Percentiles rank a stretch among this genome's conserved stretches.
phyloP scores from a whole-genome alignment of 2,797 vertebrate genomes.

The Oreonectes daqikongensis region DNA sequence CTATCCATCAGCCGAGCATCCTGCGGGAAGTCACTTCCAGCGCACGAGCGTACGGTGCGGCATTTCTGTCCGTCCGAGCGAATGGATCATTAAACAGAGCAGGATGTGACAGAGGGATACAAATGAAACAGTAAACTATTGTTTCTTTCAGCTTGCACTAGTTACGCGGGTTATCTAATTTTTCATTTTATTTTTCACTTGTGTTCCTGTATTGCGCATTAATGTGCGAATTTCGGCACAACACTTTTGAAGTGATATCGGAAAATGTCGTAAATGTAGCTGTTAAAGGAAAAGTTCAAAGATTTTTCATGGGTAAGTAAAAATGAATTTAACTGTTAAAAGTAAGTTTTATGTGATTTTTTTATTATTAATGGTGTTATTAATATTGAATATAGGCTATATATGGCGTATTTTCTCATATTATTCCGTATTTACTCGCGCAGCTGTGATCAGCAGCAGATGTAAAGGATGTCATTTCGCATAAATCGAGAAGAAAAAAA shows the following conservation, averaged over 20 bases:
- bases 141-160: neutral
- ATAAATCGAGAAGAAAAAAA: neutral
- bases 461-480: neutral
- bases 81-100: conserved; percentile 32
- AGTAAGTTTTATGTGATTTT: neutral
- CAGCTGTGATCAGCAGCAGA: neutral
- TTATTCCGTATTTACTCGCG: neutral
- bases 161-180: neutral
- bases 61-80: conserved; percentile 42
- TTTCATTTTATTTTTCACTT: neutral
- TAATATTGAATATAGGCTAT: neutral
- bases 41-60: conserved; percentile 47
- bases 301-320: conserved; percentile 57
- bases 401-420: neutral
- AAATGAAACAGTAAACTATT: conserved; percentile 19
- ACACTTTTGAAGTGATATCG: conserved; percentile 37
- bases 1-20: conserved; percentile 58
- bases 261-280: conserved; percentile 40
- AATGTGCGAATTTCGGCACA: conserved; percentile 23
- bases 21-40: conserved; percentile 52
- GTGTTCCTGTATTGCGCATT: conserved; percentile 11
- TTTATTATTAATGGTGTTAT: neutral
- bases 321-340: conserved; percentile 2
- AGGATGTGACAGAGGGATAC: conserved; percentile 29
- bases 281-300: conserved; percentile 30